phyloP scores from a whole-genome alignment of 2,888 invertebrate species.

The Electrophaes corylata region DNA sequence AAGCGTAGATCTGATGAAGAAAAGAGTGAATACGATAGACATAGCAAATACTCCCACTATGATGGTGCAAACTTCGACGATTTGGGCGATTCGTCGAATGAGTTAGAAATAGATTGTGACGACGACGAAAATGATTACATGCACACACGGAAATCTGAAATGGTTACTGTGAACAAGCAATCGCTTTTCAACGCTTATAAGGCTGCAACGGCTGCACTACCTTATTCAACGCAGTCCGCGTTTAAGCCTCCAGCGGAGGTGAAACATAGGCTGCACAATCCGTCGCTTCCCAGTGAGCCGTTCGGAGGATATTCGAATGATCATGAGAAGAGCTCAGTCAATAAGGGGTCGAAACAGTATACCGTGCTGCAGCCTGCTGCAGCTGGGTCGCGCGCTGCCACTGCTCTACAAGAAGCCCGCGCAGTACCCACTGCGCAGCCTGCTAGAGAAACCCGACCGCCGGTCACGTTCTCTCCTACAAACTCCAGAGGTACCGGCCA shows the following conservation, averaged over 20 bases:
- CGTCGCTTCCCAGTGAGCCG: slow-evolving; percentile 86
- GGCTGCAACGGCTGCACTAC: slow-evolving; percentile 81
- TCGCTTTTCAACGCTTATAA: slow-evolving; percentile 83
- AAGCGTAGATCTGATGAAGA: slow-evolving; percentile 63
- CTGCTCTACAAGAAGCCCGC: slow-evolving; percentile 90
- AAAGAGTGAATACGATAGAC: slow-evolving; percentile 69
- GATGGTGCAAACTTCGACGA: slow-evolving; percentile 91
- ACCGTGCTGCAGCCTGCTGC: slow-evolving; percentile 94
- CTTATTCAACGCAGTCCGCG: slow-evolving; percentile 91
- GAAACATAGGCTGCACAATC: slow-evolving; percentile 78
- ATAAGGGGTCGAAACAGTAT: slow-evolving; percentile 89
- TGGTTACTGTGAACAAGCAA: slow-evolving; percentile 76
- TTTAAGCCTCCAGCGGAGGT: slow-evolving; percentile 91
- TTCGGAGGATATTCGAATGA: slow-evolving; percentile 89
- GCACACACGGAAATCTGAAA: slow-evolving; percentile 80
- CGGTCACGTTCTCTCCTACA: slow-evolving; percentile 88
- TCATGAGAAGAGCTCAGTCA: slow-evolving; percentile 69
- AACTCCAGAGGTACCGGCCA: slow-evolving; percentile 88
- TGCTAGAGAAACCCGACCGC: slow-evolving; percentile 74
- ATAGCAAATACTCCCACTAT: slow-evolving; percentile 85
- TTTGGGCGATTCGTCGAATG: slow-evolving; percentile 90
- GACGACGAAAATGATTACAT: slow-evolving; percentile 82
- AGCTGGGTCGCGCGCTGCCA: slow-evolving; percentile 91
- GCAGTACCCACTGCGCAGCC: slow-evolving; percentile 80
- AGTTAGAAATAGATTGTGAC: slow-evolving; percentile 89